Evolutionary conservation across 2,888 invertebrate genomes (phyloP), one percentile per base, ranked within the genome.

Genomic region (Rosalia funebris): DNA sequence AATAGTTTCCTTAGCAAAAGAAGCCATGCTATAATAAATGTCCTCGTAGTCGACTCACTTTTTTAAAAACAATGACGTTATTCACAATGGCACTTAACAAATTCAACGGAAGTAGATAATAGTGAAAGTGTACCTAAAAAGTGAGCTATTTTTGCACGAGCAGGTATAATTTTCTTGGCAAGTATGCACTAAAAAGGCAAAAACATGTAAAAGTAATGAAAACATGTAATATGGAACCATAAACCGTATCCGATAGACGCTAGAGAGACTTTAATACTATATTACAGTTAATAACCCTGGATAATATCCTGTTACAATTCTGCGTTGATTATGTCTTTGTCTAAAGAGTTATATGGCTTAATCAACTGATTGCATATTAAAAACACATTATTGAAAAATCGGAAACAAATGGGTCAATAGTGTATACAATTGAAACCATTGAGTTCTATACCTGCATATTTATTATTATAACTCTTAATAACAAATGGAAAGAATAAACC

Each of bases 231-330:
- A 55, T 55, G 45, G 11, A 36, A 11, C 10, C 45, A 46, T 14
- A 46, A 14, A 55, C 34, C 55, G 55, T 55, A 17, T 55, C 55
- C 34, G 42, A 34, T n/a, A 34, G 3, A 12, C 2, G 12, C 52
- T 9, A 15, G 11, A 41, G 11, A 41, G 45, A 55, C 55, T 55
- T 55, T 55, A 55, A 55, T 55, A 19, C 45, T 55, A 55, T 39
- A 55, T 55, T 11, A 32, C 7, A n/a, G 34, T 2, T 34, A 34
- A 34, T 34, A 34, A 34, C 5, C 34, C 10, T 2, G 11, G 5
- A 2, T 34, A 34, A 7, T 11, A n/a, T 34, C 5, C 10, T 7
- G 25, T 7, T 25, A 25, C 7, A 25, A 25, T 25, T 25, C 25
- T 25, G 25, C 7, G 7, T 25, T 25, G 7, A 25, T 25, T 25